Evolutionary conservation across 2,113 vertebrate species (phyloP).

Genomic region (Cynopterus brachyotis): DNA sequence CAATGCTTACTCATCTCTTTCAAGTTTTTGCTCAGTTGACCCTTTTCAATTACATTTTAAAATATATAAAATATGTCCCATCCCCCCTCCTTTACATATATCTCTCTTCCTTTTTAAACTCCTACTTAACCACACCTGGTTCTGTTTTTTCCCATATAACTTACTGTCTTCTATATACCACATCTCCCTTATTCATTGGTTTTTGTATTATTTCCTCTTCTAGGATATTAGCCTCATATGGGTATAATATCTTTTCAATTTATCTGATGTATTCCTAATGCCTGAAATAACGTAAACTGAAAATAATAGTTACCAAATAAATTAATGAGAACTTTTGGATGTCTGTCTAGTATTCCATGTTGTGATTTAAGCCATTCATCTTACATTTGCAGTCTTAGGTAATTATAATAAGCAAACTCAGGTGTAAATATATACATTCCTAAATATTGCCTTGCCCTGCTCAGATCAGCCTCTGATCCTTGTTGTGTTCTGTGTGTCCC

Average conservation of each 20-base stretch:
- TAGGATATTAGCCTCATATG: not conserved
- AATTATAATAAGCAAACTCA: not conserved
- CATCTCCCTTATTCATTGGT: not conserved
- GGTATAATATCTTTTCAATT: not conserved
- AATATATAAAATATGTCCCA: not conserved
- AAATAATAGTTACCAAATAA: not conserved
- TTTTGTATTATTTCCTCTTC: not conserved
- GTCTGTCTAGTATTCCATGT: not conserved
- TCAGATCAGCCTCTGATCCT: not conserved
- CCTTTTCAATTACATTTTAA: not conserved
- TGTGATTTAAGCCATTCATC: not conserved
- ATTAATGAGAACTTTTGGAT: not conserved
- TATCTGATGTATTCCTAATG: not conserved
- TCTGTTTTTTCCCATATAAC: not conserved
- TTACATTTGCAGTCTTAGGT: not conserved
- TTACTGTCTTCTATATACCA: not conserved
- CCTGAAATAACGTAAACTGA: not conserved
- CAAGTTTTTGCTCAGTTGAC: not conserved
- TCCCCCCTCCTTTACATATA: not conserved
- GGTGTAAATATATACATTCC: not conserved
- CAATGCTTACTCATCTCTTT: not conserved
- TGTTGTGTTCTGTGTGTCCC: fast-evolving
- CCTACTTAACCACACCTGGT: not conserved
- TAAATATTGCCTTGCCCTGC: not conserved
- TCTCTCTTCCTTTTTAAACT: not conserved